Evolutionary conservation across 2,113 vertebrate genomes (phyloP).

Genomic region (Dascyllus trimaculatus): DNA sequence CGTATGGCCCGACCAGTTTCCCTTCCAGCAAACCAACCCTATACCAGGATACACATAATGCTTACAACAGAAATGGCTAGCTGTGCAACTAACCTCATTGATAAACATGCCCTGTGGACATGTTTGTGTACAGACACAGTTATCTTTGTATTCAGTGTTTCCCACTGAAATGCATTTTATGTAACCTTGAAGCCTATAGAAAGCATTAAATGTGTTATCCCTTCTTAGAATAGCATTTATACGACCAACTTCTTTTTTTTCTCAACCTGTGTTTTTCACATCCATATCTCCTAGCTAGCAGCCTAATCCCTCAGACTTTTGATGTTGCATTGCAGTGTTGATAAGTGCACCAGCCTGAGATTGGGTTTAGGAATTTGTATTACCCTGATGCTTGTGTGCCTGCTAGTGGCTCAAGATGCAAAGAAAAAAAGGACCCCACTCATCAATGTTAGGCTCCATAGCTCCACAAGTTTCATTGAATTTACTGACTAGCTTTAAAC

Average conservation of each 20-base stretch:
- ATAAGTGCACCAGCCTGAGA: neutral
- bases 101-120: slow-evolving; percentile 14
- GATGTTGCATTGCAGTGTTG: neutral
- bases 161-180: neutral
- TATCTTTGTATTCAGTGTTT: neutral
- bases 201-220: neutral
- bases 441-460: neutral
- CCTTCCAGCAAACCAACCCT: neutral
- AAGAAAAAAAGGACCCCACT: too few relatives aligned
- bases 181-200: neutral
- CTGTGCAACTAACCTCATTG: neutral
- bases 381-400: too few relatives aligned
- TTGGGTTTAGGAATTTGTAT: neutral
- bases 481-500: neutral
- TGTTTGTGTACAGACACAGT: slow-evolving; percentile 5
- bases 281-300: neutral
- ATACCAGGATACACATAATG: neutral
- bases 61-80: neutral
- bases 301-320: neutral
- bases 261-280: slow-evolving; percentile 9
- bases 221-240: neutral
- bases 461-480: neutral
- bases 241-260: neutral
- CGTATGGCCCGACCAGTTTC: neutral
- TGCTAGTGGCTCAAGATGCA: too few relatives aligned